Base-by-base conservation (phyloP, 2,888 invertebrate genomes). In the Cerastis leucographa region DNA sequence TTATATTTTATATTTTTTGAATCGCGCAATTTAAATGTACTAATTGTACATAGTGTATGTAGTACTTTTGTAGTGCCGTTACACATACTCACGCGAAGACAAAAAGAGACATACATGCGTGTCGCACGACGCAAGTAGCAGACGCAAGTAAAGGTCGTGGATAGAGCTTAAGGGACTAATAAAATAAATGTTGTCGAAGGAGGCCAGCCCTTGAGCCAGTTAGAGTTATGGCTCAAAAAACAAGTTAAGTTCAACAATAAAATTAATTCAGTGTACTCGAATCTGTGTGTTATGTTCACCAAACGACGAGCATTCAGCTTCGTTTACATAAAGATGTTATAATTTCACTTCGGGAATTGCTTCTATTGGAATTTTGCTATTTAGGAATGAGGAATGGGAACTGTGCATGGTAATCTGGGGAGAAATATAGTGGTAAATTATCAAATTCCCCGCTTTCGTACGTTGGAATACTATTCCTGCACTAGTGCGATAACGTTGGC, bases 241-340 rank as follows among this genome's bases (percentile, higher is more conserved):
- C 87, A 89, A 88, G 84, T 85, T 69, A 90, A 90, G 85, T 89
- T 85, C 72, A 75, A 81, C 89, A 84, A 91, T 90, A 89, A 89
- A 86, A 89, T 90, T 89, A 91, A 90, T 89, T 90, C 86, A 87
- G 88, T 74, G 72, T 69, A 66, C 74, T 78, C 44, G 70, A 69
- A 71, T 69, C 77, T 70, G 73, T 81, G 76, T 73, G 78, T 83
- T 83, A 78, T 78, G 71, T 42, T 74, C 73, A 69, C 69, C 76
- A 85, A 85, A 71, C 78, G 65, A 72, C 40, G 42, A 64, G 25
- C 67, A 75, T 81, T 74, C 66, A 68, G 46, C 62, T 59, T 85
- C 71, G 54, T 85, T 83, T 85, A 67, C 83, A 72, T 85, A 79
- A 77, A 85, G 79, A 87, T 85, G 78, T 85, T 85, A 85, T 86